Conservation (phyloP, 2,888 invertebrate genomes). For the Myathropa florea region DNA sequence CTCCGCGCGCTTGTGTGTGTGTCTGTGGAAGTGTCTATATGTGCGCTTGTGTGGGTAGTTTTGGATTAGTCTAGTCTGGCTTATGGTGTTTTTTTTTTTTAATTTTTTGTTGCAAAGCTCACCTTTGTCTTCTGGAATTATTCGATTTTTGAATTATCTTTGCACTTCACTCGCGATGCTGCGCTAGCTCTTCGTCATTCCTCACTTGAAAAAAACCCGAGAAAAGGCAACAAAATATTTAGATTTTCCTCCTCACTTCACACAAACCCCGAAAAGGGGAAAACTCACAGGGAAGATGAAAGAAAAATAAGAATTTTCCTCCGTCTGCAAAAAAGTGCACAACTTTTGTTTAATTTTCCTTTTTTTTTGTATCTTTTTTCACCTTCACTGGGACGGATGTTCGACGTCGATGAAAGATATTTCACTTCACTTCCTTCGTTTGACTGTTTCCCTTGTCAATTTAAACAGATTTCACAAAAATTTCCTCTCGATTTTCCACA, state of each 20-base stretch:
- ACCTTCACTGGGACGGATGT: conserved; percentile 60
- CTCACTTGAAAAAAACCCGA: conserved; percentile 4
- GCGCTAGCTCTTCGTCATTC: not conserved
- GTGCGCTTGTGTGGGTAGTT: conserved; percentile 35
- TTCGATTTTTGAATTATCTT: conserved; percentile 3
- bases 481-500: conserved; percentile 25
- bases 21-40: conserved; percentile 23
- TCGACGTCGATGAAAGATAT: too few relatives aligned
- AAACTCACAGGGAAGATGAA: not conserved
- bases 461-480: conserved; percentile 34
- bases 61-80: conserved; percentile 54
- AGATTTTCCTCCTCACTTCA: not conserved
- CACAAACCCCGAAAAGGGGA: not conserved
- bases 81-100: conserved; percentile 22
- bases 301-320: not conserved
- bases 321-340: not conserved
- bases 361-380: not conserved
- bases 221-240: not conserved
- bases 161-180: not conserved
- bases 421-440: too few relatives aligned
- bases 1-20: conserved; percentile 11
- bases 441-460: too few relatives aligned
- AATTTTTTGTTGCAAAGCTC: conserved; percentile 33
- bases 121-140: conserved; percentile 33
- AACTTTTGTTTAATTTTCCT: not conserved